These are phyloP conservation scores for Cyaniris semiargus DNA, from an alignment of 2,888 invertebrate species.

Conservation along the genomic window DNA sequence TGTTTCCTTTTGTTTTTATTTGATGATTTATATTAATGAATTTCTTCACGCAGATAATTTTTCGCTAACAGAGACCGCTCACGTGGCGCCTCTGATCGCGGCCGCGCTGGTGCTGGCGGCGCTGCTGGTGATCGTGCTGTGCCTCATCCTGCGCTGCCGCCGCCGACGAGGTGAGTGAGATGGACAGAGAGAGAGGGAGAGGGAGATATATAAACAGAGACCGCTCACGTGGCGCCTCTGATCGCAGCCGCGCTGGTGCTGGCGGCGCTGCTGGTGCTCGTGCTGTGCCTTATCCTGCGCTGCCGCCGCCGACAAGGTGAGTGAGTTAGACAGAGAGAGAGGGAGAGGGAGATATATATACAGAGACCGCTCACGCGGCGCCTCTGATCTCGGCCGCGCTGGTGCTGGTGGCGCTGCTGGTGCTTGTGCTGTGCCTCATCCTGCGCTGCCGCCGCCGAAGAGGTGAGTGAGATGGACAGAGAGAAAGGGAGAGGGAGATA, in stretches of 20 bases:
- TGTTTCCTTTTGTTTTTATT: constrained; percentile 5
- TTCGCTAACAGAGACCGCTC: constrained; percentile 75
- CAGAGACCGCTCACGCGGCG: constrained; percentile 76
- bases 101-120: constrained; percentile 73
- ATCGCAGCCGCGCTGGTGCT: constrained; percentile 73
- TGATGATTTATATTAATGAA: constrained; percentile 40
- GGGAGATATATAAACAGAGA: constrained; percentile 55
- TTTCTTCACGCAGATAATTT: constrained; percentile 71
- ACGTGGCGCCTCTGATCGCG: constrained; percentile 73
- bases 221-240: constrained; percentile 73
- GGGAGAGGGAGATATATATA: neutral
- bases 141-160: constrained; percentile 68
- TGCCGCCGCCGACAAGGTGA: constrained; percentile 69
- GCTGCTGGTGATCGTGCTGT: constrained; percentile 67
- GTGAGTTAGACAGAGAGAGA: constrained; percentile 27
- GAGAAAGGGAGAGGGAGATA: neutral
- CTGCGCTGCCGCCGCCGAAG: constrained; percentile 65
- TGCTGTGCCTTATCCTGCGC: constrained; percentile 68
- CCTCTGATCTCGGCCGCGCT: constrained; percentile 73
- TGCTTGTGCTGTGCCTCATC: constrained; percentile 69
- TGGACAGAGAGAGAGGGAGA: neutral
- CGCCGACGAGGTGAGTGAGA: constrained; percentile 61
- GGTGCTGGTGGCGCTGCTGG: constrained; percentile 68
- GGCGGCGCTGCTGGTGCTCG: constrained; percentile 68
- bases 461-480: constrained; percentile 52